Evolutionary conservation across 2,113 vertebrate species (phyloP), one percentile per base, ranked within the genome.

Genomic region (Gambusia holbrooki): DNA sequence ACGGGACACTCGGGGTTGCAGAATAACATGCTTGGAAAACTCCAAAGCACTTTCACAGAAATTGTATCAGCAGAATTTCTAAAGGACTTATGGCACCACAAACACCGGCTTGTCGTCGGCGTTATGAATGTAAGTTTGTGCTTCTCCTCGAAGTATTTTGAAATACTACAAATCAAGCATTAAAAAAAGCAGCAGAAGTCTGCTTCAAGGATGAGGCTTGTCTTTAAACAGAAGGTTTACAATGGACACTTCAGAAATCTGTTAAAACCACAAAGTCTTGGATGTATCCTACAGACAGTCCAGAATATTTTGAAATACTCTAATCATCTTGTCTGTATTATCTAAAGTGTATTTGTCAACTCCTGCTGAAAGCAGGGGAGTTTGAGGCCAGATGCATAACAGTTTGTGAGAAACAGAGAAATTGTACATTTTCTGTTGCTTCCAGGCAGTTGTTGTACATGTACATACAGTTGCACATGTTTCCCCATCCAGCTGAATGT

Each of bases 181-280:
- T 17, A 62, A 73, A 74, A 73, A 32, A 12, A 64, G 32, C 17
- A 22, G 30, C 67, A 33, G 4, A 71, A 64, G 12, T 67, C 42
- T 32, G 63, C 48, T 70, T 70, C 37, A 71, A 65, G 54, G 74
- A 17, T 69, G 63, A 80, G 62, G 65, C 11, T 62, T 54, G 25
- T 69, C 25, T 40, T 60, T 25, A 45, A 60, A 45, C 30, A 15
- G 51, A 73, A 28, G 22, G 87, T 90, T 82, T 80, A 92, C 87
- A 93, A 92, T 45, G 74, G 95, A 94, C 96, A 96, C 90, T 95
- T 94, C 45, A 19, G 14, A 48, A 94, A 81, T 54, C 89, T 89
- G 91, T 94, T 91, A 86, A 88, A 92, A 92, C 88, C 87, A 94
- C 88, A 76, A 79, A 86, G 77, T 92, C 85, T 92, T 93, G 93